These are phyloP conservation scores for Ifrita kowaldi DNA, from an alignment of 2,113 vertebrate species.

Conservation along the genomic window DNA sequence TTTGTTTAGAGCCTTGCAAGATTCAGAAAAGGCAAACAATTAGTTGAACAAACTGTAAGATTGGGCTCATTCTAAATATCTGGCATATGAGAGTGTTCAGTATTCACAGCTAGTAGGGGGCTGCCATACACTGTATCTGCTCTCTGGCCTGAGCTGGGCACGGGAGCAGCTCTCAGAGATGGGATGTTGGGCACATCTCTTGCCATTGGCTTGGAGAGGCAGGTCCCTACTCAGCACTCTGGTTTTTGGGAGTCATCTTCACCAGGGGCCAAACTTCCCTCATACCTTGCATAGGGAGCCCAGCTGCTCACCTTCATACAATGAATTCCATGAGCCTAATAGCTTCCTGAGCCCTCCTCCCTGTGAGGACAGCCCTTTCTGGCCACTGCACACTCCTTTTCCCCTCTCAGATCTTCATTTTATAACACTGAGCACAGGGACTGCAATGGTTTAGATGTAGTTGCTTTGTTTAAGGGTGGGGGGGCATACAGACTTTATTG, in stretches of 20 bases:
- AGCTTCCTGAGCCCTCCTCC: background rate
- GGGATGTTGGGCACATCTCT: background rate
- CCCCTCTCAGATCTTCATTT: background rate
- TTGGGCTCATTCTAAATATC: background rate
- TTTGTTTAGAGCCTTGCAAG: constrained; percentile 6
- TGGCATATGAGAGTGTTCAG: background rate
- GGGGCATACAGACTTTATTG: background rate
- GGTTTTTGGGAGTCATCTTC: background rate
- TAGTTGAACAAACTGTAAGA: background rate
- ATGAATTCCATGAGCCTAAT: background rate
- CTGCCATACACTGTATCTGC: background rate
- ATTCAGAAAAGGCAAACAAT: background rate
- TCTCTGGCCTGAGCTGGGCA: background rate
- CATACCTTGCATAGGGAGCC: rapidly evolving
- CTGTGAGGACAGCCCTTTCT: background rate
- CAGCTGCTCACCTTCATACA: background rate
- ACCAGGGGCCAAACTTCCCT: background rate
- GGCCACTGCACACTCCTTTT: background rate
- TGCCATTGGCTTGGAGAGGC: background rate
- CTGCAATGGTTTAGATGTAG: background rate
- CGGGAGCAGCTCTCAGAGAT: background rate
- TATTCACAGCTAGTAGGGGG: background rate
- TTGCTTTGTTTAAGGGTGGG: background rate
- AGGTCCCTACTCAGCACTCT: background rate
- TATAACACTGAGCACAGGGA: background rate